phyloP scores from a whole-genome alignment of 2,797 vertebrate genomes.

The Sphaeramia orbicularis region DNA sequence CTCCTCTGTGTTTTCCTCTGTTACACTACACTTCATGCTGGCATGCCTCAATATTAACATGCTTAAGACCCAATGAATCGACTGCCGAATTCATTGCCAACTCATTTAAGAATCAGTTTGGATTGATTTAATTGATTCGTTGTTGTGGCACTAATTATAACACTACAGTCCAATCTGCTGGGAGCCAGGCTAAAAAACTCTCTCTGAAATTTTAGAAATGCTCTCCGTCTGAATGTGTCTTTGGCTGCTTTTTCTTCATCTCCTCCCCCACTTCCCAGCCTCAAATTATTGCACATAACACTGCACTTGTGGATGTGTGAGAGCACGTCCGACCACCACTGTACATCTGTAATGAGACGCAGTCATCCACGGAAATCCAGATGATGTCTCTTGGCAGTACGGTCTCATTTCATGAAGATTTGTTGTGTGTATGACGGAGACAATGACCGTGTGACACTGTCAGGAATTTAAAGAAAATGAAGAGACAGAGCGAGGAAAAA shows the following conservation, averaged over 20 bases:
- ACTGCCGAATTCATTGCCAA: no score
- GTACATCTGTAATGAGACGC: constrained; percentile 28
- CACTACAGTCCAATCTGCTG: constrained; percentile 17
- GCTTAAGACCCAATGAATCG: no score
- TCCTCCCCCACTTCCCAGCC: neutral
- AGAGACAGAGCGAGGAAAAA: no score
- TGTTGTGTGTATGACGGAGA: no score
- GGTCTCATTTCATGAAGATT: no score
- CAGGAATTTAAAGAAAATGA: constrained; percentile 15
- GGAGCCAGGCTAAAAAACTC: constrained; percentile 1
- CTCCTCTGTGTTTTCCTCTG: no score
- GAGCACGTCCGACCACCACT: neutral
- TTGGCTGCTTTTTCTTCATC: neutral
- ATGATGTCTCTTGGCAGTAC: no score
- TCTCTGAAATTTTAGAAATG: neutral
- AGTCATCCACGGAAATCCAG: constrained; percentile 32
- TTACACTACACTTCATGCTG: no score
- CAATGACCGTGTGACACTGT: constrained; percentile 17
- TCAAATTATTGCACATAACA: neutral
- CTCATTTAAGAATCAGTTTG: no score
- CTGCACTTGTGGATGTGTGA: neutral
- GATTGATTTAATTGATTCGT: no score
- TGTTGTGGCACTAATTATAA: no score
- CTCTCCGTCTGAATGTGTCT: neutral
- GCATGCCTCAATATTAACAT: no score